Evolutionary conservation across 2,888 invertebrate species (phyloP), one percentile per base, ranked within the genome.

Genomic region (Spicauda simplicius): DNA sequence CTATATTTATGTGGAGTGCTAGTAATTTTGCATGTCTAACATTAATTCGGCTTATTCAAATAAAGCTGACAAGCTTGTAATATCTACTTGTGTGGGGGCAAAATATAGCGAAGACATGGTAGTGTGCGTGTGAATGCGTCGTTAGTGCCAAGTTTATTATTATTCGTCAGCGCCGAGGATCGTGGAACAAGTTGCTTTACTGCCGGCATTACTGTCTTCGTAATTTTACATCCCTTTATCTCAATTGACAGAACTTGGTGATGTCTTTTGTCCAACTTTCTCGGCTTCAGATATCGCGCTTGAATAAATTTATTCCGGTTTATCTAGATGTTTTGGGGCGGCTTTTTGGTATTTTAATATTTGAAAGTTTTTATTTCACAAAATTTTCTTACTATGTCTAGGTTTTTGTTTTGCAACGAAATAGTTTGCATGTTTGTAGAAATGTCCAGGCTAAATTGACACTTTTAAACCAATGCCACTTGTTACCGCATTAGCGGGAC

Each of bases 221-320:
- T 88, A 86, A 89, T 88, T 88, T 90, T 84, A 87, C 85, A 83
- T 88, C 86, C 85, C 88, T 88, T 88, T 90, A 89, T 88, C 88
- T 87, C 81, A 83, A 87, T 86, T 82, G 84, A 81, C 85, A 83
- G 83, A 85, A 90, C 83, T 88, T 87, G 80, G 80, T 83, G 85
- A 86, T 87, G 88, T 85, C 88, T 88, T 88, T 81, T 78, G 80
- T 79, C 74, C 72, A 77, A 80, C 74, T 80, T 77, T 69, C 72
- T 73, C 71, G 81, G 82, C 80, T 86, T 81, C 76, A 77, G 85
- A 85, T 86, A 84, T 79, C 76, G 73, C 76, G 78, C 78, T 75
- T 74, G 79, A 80, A 81, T 78, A 81, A 77, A 80, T 80, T 77
- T 77, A 65, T 30, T 19, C 48, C 30, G 18, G 11, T 60, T 55